Evolutionary conservation across 1,140 invertebrate species (phyloP), one percentile per base, ranked within the genome.

Genomic region (Diachasma alloeum): DNA sequence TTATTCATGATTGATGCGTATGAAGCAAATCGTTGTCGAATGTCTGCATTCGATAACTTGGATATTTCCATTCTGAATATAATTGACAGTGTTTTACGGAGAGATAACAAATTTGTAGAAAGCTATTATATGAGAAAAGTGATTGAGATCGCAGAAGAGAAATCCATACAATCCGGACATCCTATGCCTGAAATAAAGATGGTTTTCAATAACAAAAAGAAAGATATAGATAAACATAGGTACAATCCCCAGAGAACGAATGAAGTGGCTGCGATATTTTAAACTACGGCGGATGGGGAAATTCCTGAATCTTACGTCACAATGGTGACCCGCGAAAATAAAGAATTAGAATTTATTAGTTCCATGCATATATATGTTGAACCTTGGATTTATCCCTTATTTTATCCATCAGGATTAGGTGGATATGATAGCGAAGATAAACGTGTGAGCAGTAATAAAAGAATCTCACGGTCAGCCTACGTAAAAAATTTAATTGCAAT

Each of bases 401-500:
- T 68, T 68, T 68, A 15, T 53, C 46, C 46, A n/a, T 53, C 13
- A n/a, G 46, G 46, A 15, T n/a, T 19, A 5, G 17, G 17, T 36
- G 66, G 66, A 31, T 68, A 36, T 26, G 24, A 68, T 36, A 13
- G n/a, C 37, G 24, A n/a, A 31, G 36, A 36, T n/a, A 10, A 10
- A 68, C 15, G 26, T n/a, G n/a, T n/a, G 17, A 53, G 36, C 37
- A 36, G 13, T 11, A n/a, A 13, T 10, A 26, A 26, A 68, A 68
- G 66, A 68, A 36, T 68, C 24, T 36, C 66, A 11, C 17, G 66
- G n/a, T 15, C 26, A 5, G 66, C 24, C 37, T 68, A 37, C 31
- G n/a, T 31, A n/a, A 36, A 68, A 68, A 36, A 68, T 36, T 4
- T n/a, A 68, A 31, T 68, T 26, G 66, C 66, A 37, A 74, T 76